Conservation (phyloP, 2,797 vertebrate species). For the Anabas testudineus region DNA sequence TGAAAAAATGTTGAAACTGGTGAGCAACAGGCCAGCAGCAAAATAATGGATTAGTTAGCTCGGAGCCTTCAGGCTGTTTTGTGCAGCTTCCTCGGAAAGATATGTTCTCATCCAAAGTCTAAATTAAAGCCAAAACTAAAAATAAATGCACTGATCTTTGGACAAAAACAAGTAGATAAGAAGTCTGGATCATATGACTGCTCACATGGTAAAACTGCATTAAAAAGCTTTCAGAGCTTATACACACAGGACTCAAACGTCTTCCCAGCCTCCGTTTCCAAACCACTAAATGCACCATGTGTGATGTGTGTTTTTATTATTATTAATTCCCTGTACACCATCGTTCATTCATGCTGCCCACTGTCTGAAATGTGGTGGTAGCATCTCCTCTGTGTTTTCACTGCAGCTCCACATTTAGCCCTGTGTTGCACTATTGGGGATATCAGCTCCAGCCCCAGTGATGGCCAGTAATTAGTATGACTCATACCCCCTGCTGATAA, state of each 20-base stretch:
- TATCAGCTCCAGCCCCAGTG: constrained; percentile 46
- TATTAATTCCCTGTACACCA: constrained; percentile 8
- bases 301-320: too few species aligned
- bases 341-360: background rate
- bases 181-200: background rate
- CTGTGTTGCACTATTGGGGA: constrained; percentile 61
- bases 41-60: constrained; percentile 35
- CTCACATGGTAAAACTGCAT: background rate
- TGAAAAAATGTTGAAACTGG: background rate
- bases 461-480: constrained; percentile 72
- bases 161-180: constrained; percentile 2
- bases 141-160: constrained; percentile 27
- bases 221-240: background rate
- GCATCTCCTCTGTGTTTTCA: background rate
- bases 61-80: constrained; percentile 27
- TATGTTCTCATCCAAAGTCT: constrained; percentile 21
- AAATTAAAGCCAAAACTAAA: constrained; percentile 24
- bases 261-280: background rate
- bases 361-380: background rate
- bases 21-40: constrained; percentile 3
- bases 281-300: background rate
- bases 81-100: constrained; percentile 19
- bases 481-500: constrained; percentile 70
- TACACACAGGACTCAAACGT: background rate
- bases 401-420: constrained; percentile 32